A percentile compares a stretch with the other conserved stretches of the same genome.
Evolutionary conservation across 2,797 vertebrate species (phyloP).

Genomic region (Gymnoscopelus braueri): DNA sequence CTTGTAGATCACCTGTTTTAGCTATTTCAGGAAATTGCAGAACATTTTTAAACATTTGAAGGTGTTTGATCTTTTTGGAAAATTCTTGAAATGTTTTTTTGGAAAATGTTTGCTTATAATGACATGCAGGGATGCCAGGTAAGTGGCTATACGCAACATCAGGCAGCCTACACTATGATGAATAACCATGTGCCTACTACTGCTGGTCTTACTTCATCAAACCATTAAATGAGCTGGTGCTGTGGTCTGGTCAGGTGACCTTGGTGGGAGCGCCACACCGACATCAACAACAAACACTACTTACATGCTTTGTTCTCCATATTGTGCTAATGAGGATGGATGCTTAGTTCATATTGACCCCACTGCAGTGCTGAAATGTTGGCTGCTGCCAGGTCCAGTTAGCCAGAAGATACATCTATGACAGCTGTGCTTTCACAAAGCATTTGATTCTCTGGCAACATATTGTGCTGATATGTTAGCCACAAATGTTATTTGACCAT

Average conservation of each 20-base stretch:
- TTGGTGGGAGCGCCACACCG: conserved; percentile 6
- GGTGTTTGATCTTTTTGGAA: too few species aligned
- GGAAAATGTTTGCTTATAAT: too few species aligned
- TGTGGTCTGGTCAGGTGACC: conserved; percentile 23
- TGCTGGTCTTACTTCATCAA: conserved; percentile 42
- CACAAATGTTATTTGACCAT: conserved; percentile 10
- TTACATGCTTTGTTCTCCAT: not conserved
- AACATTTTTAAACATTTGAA: too few species aligned
- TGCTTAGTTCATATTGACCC: conserved; percentile 32
- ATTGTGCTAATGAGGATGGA: conserved; percentile 22
- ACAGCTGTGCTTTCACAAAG: conserved; percentile 34
- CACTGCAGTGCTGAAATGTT: conserved; percentile 34
- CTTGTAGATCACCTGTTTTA: too few species aligned
- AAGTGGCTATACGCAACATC: conserved; percentile 23
- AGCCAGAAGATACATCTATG: conserved; percentile 17
- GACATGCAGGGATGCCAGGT: too few species aligned
- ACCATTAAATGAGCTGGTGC: conserved; percentile 33
- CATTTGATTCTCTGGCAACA: conserved; percentile 9
- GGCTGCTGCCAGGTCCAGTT: conserved; percentile 27
- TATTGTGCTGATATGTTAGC: conserved; percentile 26
- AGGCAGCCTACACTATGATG: conserved; percentile 50
- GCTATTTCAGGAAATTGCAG: too few species aligned
- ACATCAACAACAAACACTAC: conserved; percentile 16
- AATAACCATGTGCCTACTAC: conserved; percentile 55
- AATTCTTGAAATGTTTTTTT: too few species aligned